A percentile compares a stretch with the other conserved stretches of the same genome.
Evolutionary conservation across 2,888 invertebrate genomes (phyloP).

Genomic region (Diaprepes abbreviatus): DNA sequence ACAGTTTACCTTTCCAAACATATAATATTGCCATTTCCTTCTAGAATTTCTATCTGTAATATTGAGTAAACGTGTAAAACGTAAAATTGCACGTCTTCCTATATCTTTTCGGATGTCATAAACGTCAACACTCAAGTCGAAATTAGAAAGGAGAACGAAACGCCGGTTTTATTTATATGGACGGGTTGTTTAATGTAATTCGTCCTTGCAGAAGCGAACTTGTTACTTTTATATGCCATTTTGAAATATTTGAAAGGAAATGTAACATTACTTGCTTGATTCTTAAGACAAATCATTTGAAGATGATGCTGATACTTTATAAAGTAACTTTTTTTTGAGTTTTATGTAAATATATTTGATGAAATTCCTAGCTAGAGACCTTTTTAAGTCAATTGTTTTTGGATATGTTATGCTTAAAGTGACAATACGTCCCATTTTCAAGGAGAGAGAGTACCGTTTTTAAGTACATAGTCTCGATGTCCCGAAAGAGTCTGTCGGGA

Average conservation of each 20-base stretch:
- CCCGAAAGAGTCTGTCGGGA: no score
- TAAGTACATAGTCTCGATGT: no score
- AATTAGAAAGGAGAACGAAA: conserved; percentile 39
- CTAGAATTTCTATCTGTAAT: conserved; percentile 6
- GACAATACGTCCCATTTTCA: no score
- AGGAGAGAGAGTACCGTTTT: no score
- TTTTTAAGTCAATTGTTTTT: no score
- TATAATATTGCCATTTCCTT: neutral
- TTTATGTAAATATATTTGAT: no score
- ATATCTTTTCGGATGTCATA: conserved; percentile 34
- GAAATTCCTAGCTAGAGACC: no score
- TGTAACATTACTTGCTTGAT: neutral
- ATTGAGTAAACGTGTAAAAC: conserved; percentile 25
- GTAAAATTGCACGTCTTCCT: conserved; percentile 37
- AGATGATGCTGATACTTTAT: no score
- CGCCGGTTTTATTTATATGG: conserved; percentile 33
- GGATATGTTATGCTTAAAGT: no score
- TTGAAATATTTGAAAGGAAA: conserved; percentile 8
- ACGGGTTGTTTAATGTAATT: conserved; percentile 39
- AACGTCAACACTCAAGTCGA: conserved; percentile 39
- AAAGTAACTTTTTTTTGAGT: no score
- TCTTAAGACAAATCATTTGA: no score
- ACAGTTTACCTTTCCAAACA: no score
- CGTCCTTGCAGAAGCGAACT: conserved; percentile 9
- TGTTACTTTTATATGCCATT: conserved; percentile 19